These are phyloP conservation scores for Barypeithes pellucidus DNA, from an alignment of 2,888 invertebrate species.

Conservation along the genomic window DNA sequence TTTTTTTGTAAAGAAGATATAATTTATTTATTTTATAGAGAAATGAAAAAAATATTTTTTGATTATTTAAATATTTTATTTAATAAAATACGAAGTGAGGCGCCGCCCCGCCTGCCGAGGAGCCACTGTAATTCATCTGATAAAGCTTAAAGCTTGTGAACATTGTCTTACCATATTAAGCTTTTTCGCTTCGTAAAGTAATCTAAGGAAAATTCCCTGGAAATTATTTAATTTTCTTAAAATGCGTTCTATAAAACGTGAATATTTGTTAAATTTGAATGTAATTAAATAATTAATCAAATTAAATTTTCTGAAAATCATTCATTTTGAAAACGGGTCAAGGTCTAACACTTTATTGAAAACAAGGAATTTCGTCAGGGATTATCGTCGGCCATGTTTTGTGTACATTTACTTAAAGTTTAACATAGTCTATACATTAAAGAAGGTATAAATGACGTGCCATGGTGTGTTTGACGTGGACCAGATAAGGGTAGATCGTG, in stretches of 20 bases:
- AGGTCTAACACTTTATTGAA: constrained; percentile 3
- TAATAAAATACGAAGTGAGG: too few relatives aligned
- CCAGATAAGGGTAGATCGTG: constrained; percentile 41
- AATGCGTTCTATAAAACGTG: neutral
- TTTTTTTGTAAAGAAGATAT: too few relatives aligned
- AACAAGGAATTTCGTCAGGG: neutral
- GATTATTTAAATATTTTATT: too few relatives aligned
- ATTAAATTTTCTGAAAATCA: neutral
- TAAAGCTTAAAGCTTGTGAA: too few relatives aligned
- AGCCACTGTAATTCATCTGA: too few relatives aligned
- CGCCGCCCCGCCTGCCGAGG: too few relatives aligned
- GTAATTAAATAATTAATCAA: constrained; percentile 7
- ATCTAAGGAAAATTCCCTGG: neutral
- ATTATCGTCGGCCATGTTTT: constrained; percentile 15
- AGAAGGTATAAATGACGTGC: constrained; percentile 24
- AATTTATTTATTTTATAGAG: too few relatives aligned
- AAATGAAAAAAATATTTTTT: too few relatives aligned
- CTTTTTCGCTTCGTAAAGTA: neutral
- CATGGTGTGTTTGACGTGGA: constrained; percentile 23
- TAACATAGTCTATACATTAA: constrained; percentile 11
- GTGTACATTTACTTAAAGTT: constrained; percentile 21
- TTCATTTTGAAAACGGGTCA: constrained; percentile 2
- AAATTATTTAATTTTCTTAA: neutral
- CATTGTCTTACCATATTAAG: neutral
- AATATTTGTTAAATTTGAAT: constrained; percentile 1